phyloP scores from a whole-genome alignment of 2,888 invertebrate species.

The Nomada hirtipes region DNA sequence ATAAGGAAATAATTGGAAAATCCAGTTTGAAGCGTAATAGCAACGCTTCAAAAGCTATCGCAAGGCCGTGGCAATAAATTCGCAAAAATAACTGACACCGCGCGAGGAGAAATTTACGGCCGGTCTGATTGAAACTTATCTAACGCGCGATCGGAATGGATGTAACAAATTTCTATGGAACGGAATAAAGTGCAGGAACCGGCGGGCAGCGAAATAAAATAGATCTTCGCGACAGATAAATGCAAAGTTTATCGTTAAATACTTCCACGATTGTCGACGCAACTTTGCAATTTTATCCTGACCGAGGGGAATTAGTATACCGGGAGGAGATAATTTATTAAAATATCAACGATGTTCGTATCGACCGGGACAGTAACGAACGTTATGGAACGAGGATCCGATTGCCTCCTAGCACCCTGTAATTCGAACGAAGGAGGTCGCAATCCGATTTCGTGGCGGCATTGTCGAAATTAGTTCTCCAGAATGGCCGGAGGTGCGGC shows the following conservation, averaged over 20 bases:
- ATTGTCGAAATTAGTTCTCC: constrained; percentile 55
- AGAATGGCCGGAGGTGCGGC: constrained; percentile 29
- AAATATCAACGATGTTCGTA: background rate
- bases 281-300: no score
- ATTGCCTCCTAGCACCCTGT: constrained; percentile 38
- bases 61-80: constrained; percentile 12
- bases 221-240: background rate
- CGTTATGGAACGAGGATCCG: constrained; percentile 19
- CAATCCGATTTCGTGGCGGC: constrained; percentile 43
- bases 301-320: no score
- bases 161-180: constrained; percentile 35
- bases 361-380: constrained; percentile 18
- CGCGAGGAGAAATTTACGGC: constrained; percentile 26
- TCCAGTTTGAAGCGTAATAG: constrained; percentile 8
- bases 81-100: constrained; percentile 31
- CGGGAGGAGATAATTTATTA: no score
- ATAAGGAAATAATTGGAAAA: constrained; percentile 46
- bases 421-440: constrained; percentile 50
- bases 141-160: constrained; percentile 21
- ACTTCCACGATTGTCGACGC: no score
- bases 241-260: no score
- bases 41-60: background rate
- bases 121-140: constrained; percentile 47
- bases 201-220: background rate
- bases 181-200: background rate